Conservation (phyloP, 2,113 vertebrate species). For the Chloroceryle aenea region DNA sequence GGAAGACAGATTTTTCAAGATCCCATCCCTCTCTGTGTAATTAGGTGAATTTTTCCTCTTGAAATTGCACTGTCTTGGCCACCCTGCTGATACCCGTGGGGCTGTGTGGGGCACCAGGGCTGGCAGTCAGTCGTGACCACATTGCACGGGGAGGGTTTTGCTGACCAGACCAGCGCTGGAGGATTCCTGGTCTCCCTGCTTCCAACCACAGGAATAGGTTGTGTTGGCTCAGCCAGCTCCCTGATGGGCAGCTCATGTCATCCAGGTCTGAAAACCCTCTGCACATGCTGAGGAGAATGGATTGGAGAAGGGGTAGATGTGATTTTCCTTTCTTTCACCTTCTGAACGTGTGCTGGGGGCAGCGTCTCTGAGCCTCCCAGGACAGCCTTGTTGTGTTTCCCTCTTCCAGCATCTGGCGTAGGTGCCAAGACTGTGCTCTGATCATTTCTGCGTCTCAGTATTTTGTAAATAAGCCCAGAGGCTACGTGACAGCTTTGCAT, state of each 20-base stretch:
- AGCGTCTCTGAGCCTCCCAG: not conserved
- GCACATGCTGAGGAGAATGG: fast-evolving
- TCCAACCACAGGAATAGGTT: fast-evolving
- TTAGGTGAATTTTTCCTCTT: not conserved
- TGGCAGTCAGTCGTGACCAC: fast-evolving
- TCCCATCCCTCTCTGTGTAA: not conserved
- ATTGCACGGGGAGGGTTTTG: not conserved
- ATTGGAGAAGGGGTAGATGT: fast-evolving
- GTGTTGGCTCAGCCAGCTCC: not conserved
- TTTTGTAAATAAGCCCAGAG: conserved; percentile 53
- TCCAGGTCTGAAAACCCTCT: not conserved
- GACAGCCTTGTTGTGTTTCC: not conserved
- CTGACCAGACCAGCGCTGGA: not conserved
- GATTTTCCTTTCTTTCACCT: not conserved
- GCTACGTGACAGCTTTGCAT: not conserved
- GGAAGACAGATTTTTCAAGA: not conserved
- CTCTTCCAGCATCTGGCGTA: not conserved
- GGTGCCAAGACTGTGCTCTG: not conserved
- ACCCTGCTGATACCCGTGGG: not conserved
- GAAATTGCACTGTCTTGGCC: not conserved
- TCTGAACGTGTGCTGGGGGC: not conserved
- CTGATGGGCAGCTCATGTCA: not conserved
- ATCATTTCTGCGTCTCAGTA: not conserved
- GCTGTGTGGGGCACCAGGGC: not conserved
- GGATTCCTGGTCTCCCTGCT: not conserved